Base-by-base conservation (phyloP, 2,888 invertebrate species). In the Scaptomyza tumidula region DNA sequence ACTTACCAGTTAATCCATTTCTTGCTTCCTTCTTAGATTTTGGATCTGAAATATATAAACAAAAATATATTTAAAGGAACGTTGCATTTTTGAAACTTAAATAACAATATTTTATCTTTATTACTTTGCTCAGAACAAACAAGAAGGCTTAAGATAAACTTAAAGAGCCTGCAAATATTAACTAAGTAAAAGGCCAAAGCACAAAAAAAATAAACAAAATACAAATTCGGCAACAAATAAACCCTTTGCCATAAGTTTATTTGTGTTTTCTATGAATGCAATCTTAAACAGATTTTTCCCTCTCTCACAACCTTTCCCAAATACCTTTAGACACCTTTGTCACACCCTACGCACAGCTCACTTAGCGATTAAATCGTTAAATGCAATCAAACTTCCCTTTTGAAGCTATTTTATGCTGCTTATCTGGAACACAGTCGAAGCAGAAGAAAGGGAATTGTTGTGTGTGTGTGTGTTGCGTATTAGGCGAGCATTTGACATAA, bases 401-500 rank as follows among this genome's bases (percentile, higher is more conserved):
- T 48, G n/a, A 44, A 43, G 13, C 35, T 46, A 27, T 48, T 60
- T 37, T 39, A 55, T 46, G 57, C 39, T 46, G 35, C 43, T 73
- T 56, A 56, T 56, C 27, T 33, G 10, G 43, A 41, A 52, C 31
- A 56, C 53, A 14, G 14, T 19, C 19, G 19, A n/a, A 35, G n/a
- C 4, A 41, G 37, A 31, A 60, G 33, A 33, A 33, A 10, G 33
- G 7, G 60, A 43, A 55, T 53, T 66, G 58, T 53, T 24, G 24
- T 24, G 24, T 24, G 24, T 24, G 24, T 24, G 24, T 24, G 24
- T 24, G 48, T 37, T 46, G 53, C 53, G 74, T 56, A 62, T 75
- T 67, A 57, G 49, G 24, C 31, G 45, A 37, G 37, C 58, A 48
- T 57, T 60, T 39, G 49, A 33, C 60, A 60, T 83, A 85, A 84